These are phyloP conservation scores for Hypothenemus hampei DNA, from an alignment of 1,140 invertebrate genomes.

Conservation along the genomic window DNA sequence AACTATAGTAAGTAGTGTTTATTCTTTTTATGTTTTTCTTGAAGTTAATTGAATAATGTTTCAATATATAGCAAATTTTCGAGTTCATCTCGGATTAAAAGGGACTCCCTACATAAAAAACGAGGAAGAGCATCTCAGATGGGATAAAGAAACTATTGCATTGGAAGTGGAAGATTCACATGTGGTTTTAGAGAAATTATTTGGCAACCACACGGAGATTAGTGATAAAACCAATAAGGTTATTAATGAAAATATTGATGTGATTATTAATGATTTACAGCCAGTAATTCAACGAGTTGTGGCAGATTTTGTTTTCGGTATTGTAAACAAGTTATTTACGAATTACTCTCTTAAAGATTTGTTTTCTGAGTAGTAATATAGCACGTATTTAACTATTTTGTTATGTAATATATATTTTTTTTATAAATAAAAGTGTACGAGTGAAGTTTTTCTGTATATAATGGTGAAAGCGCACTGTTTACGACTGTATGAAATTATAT, in stretches of 20 bases:
- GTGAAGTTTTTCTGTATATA: too few species aligned
- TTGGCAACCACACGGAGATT: conserved; percentile 22
- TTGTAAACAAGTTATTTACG: conserved; percentile 26
- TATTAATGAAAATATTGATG: conserved; percentile 32
- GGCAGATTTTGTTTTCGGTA: conserved; percentile 25
- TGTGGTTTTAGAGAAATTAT: conserved; percentile 18
- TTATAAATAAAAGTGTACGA: too few species aligned
- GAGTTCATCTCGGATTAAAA: conserved; percentile 12
- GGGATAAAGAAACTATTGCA: conserved; percentile 13
- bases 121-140: conserved; percentile 18
- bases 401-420: neutral
- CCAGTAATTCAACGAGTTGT: conserved; percentile 29
- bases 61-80: conserved; percentile 13
- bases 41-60: neutral
- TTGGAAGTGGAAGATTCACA: conserved; percentile 15
- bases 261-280: conserved; percentile 29
- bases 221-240: conserved; percentile 38
- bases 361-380: conserved; percentile 4
- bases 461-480: too few species aligned
- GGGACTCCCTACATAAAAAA: conserved; percentile 18
- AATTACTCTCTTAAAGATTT: conserved; percentile 32
- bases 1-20: conserved; percentile 13
- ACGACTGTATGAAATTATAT: too few species aligned
- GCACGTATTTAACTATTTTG: neutral
- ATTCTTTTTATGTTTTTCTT: neutral